These are phyloP conservation scores for Pogonus chalceus DNA, from an alignment of 1,140 invertebrate genomes.

Conservation along the genomic window DNA sequence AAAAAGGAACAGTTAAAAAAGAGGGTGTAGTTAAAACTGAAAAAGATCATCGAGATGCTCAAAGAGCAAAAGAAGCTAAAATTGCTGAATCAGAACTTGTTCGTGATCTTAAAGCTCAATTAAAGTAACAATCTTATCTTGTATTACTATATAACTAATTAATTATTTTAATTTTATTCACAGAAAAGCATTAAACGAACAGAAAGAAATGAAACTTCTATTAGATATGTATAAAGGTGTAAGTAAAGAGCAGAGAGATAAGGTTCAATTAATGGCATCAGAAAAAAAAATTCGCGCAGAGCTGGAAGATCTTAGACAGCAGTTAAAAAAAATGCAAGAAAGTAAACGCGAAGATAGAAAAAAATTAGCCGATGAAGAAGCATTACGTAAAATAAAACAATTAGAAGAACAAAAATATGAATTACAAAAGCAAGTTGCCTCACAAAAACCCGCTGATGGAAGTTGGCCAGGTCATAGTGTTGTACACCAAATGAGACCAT, in stretches of 20 bases:
- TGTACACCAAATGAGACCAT: slow-evolving; percentile 42
- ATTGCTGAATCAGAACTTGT: slow-evolving; percentile 53
- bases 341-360: slow-evolving; percentile 85
- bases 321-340: slow-evolving; percentile 79
- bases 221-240: slow-evolving; percentile 96
- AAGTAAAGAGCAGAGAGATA: slow-evolving; percentile 91
- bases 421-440: slow-evolving; percentile 70
- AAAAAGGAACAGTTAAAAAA: slow-evolving; percentile 48
- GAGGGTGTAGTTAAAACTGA: slow-evolving; percentile 44
- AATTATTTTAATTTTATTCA: slow-evolving; percentile 20
- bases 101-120: slow-evolving; percentile 78
- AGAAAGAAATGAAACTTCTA: slow-evolving; percentile 86
- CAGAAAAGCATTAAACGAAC: slow-evolving; percentile 86
- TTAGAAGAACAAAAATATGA: slow-evolving; percentile 84
- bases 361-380: slow-evolving; percentile 91
- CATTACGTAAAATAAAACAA: slow-evolving; percentile 87
- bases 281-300: slow-evolving; percentile 85
- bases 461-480: slow-evolving; percentile 38
- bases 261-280: slow-evolving; percentile 90
- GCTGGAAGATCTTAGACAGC: slow-evolving; percentile 77
- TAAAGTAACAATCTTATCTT: slow-evolving; percentile 56
- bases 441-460: slow-evolving; percentile 69
- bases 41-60: slow-evolving; percentile 45
- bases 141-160: neutral
- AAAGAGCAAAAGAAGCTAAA: slow-evolving; percentile 49